Base-by-base conservation (phyloP, 2,888 invertebrate species). In the Deilephila elpenor region DNA sequence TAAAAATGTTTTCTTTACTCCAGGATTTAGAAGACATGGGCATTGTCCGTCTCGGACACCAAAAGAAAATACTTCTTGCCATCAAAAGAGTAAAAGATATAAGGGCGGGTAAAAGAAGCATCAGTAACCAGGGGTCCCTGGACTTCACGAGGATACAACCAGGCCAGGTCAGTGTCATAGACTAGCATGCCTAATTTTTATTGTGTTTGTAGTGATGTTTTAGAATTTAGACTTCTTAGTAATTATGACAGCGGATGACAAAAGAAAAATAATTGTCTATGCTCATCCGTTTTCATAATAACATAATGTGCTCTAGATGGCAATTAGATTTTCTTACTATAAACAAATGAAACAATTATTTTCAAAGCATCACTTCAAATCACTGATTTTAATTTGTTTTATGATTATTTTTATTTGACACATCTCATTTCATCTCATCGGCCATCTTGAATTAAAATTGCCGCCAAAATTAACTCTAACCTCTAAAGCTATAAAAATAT, bases 61-160 rank as follows among this genome's bases (percentile, higher is more conserved):
- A 99, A 95, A 99, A 99, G 96, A 98, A 99, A 95, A 97, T 99
- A 82, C 96, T 99, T 87, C 95, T 99, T 87, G 99, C 99, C 77
- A 98, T 99, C 83, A 99, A 99, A 92, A 96, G 99, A 90, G 97
- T 99, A 73, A 99, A 99, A 93, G 98, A 99, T 88, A 98, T 98
- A 75, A 96, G 97, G 82, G 97, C 98, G 71, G 98, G 98, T 70
- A 98, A 98, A 91, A 95, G 97, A 74, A 96, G 93, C 92, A 96
- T 92, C 91, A 96, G 90, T 83, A 94, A 87, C 85, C 94, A 94
- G 79, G 93, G 93, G 0, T 94, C 94, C 0, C 77, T 94, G 79
- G 94, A 94, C 86, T 94, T 93, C 83, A 91, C 92, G 51, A 89
- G 94, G 79, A 83, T 93, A 89, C 92, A 91, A 72, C 91, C 93